These are phyloP conservation scores for Serranus cabrilla DNA, from an alignment of 2,797 vertebrate species.

Conservation along the genomic window DNA sequence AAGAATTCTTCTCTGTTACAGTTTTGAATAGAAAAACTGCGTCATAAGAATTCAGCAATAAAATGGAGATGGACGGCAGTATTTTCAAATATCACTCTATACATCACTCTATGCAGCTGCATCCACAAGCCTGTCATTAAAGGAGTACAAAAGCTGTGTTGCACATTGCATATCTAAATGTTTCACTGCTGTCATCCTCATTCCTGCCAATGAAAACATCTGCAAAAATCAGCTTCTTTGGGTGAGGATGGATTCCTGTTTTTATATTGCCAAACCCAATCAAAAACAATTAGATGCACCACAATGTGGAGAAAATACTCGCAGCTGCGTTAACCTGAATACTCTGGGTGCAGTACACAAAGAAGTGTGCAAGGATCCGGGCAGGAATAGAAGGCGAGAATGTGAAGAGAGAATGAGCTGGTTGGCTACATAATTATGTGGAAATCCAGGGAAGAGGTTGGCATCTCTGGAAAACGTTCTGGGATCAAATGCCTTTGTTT, in stretches of 20 bases:
- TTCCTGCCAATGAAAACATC: slow-evolving; percentile 56
- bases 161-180: slow-evolving; percentile 27
- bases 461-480: slow-evolving; percentile 59
- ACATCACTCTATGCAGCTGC: slow-evolving; percentile 14
- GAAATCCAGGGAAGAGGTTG: slow-evolving; percentile 59
- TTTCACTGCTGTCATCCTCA: slow-evolving; percentile 14
- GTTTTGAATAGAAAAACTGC: slow-evolving; percentile 11
- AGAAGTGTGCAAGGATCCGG: slow-evolving; percentile 38
- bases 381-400: slow-evolving; percentile 50
- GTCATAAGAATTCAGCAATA: slow-evolving; percentile 5
- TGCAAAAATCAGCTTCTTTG: slow-evolving; percentile 43
- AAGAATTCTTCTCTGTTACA: slow-evolving; percentile 8
- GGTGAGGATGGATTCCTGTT: slow-evolving; percentile 35
- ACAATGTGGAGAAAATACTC: slow-evolving; percentile 44
- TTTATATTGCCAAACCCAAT: slow-evolving; percentile 56
- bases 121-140: slow-evolving; percentile 31
- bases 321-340: slow-evolving; percentile 50
- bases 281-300: slow-evolving; percentile 60
- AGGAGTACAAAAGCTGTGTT: slow-evolving; percentile 9
- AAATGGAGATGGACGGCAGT: slow-evolving; percentile 18
- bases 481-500: slow-evolving; percentile 73
- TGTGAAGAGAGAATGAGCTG: slow-evolving; percentile 49
- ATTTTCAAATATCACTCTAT: slow-evolving; percentile 11
- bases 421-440: slow-evolving; percentile 64
- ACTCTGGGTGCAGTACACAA: slow-evolving; percentile 34